Conservation (phyloP, 2,888 invertebrate species). For the Agrypnus murinus region DNA sequence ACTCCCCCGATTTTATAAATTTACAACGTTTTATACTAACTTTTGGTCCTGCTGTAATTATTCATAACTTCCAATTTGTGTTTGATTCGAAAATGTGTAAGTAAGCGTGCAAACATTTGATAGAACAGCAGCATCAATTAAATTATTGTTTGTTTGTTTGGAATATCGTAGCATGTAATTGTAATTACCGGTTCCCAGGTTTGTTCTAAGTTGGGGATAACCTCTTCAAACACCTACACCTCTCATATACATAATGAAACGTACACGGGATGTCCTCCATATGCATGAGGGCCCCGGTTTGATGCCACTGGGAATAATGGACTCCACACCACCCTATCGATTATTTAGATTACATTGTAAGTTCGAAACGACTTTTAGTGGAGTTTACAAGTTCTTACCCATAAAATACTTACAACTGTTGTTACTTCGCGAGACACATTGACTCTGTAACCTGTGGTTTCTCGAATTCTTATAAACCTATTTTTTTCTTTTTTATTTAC, state of each 20-base stretch:
- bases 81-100: too few species aligned
- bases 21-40: slow-evolving; percentile 15
- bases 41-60: not conserved
- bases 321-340: slow-evolving; percentile 53
- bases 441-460: too few species aligned
- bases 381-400: not conserved
- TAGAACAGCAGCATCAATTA: slow-evolving; percentile 33
- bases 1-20: slow-evolving; percentile 6
- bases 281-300: slow-evolving; percentile 55
- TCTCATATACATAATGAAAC: slow-evolving; percentile 57
- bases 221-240: slow-evolving; percentile 47
- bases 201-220: slow-evolving; percentile 39
- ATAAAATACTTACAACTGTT: too few species aligned
- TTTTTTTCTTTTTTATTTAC: too few species aligned
- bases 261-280: slow-evolving; percentile 53
- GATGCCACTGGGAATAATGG: slow-evolving; percentile 56
- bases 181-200: slow-evolving; percentile 25
- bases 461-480: too few species aligned
- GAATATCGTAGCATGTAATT: slow-evolving; percentile 19
- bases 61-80: too few species aligned
- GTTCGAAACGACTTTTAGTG: slow-evolving; percentile 24
- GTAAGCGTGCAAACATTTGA: slow-evolving; percentile 4
- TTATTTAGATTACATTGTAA: slow-evolving; percentile 42
- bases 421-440: too few species aligned
- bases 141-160: slow-evolving; percentile 27